Evolutionary conservation across 2,113 vertebrate genomes (phyloP).

Genomic region (Dicentrarchus labrax): DNA sequence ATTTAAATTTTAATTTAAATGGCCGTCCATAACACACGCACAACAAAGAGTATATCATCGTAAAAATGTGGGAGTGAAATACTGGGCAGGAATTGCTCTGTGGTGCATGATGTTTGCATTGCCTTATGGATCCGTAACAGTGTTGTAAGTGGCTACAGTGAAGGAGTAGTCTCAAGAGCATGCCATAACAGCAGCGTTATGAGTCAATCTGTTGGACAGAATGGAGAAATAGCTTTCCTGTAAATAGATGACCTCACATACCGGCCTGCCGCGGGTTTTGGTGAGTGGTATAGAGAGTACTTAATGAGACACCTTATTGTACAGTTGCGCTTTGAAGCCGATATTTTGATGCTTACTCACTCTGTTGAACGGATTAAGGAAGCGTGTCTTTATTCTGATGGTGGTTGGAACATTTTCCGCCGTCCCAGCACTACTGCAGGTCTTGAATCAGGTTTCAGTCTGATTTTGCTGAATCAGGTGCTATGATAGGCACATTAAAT

Average conservation of each 20-base stretch:
- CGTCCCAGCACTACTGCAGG: constrained; percentile 57
- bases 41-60: constrained; percentile 76
- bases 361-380: constrained; percentile 51
- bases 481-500: constrained; percentile 60
- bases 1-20: constrained; percentile 83
- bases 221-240: constrained; percentile 47
- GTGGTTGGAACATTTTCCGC: constrained; percentile 54
- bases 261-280: constrained; percentile 14
- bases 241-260: constrained; percentile 52
- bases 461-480: constrained; percentile 70
- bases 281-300: constrained; percentile 39
- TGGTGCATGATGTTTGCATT: constrained; percentile 68
- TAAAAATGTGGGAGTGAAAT: constrained; percentile 53
- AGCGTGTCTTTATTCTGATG: constrained; percentile 51
- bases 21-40: constrained; percentile 63
- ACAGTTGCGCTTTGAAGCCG: constrained; percentile 45
- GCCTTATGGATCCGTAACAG: constrained; percentile 68
- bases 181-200: constrained; percentile 40
- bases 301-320: constrained; percentile 51
- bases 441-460: constrained; percentile 74
- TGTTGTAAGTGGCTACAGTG: constrained; percentile 54
- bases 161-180: constrained; percentile 47
- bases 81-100: constrained; percentile 55
- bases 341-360: constrained; percentile 50
- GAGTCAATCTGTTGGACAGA: constrained; percentile 26